phyloP scores from a whole-genome alignment of 2,113 vertebrate species.

The Heloderma charlesbogerti region DNA sequence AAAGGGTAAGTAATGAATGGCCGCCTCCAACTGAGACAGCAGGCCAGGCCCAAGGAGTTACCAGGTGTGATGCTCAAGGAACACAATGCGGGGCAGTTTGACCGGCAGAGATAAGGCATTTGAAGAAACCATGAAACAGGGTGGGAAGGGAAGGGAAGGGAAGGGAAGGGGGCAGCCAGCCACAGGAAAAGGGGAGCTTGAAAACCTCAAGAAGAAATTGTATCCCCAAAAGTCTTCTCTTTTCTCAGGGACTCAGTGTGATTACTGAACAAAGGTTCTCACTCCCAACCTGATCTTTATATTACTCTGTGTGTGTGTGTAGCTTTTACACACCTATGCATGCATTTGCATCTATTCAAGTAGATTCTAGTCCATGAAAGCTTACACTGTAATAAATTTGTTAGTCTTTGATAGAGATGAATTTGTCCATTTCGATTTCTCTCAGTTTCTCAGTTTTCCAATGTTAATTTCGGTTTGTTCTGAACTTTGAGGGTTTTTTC shows the following conservation, averaged over 20 bases:
- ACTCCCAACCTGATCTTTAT: not conserved
- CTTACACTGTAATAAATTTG: too few relatives aligned
- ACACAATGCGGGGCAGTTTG: slow-evolving; percentile 41
- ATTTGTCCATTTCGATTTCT: too few relatives aligned
- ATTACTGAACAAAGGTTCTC: not conserved
- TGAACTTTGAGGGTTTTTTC: too few relatives aligned
- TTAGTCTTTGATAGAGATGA: too few relatives aligned
- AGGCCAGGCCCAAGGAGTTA: not conserved
- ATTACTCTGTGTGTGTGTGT: not conserved
- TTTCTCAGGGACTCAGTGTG: too few relatives aligned
- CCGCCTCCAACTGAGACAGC: slow-evolving; percentile 34
- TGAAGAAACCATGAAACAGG: slow-evolving; percentile 59
- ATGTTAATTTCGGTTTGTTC: too few relatives aligned
- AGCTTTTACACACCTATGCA: too few relatives aligned
- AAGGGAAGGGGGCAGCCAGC: slow-evolving; percentile 11
- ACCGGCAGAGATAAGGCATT: slow-evolving; percentile 58
- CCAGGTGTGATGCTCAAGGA: slow-evolving; percentile 32
- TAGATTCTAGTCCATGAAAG: too few relatives aligned
- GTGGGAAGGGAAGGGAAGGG: slow-evolving; percentile 8
- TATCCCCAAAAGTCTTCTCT: not conserved
- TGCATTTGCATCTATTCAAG: too few relatives aligned
- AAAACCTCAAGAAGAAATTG: slow-evolving; percentile 59
- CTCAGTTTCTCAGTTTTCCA: too few relatives aligned
- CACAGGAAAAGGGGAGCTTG: slow-evolving; percentile 1
- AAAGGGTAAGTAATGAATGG: slow-evolving; percentile 89